Percentiles rank a stretch among this genome's conserved stretches.
These are phyloP conservation scores for Nymphalis io DNA, from an alignment of 1,140 invertebrate species.

Conservation along the genomic window DNA sequence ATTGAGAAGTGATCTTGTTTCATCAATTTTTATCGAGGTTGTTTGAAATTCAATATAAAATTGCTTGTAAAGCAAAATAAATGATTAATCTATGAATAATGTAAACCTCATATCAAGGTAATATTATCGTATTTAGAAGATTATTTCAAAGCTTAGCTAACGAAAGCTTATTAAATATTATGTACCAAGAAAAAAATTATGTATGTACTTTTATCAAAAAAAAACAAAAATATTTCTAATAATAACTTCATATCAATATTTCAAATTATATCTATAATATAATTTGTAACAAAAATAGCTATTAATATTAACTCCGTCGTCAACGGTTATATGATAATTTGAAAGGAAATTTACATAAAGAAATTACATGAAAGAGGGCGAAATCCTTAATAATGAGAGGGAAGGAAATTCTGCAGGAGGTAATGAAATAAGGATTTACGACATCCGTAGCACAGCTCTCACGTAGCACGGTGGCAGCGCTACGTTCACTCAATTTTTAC, in stretches of 20 bases:
- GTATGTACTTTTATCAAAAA: too few relatives aligned
- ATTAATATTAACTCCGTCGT: slow-evolving; percentile 10
- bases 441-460: slow-evolving; percentile 39
- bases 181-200: too few relatives aligned
- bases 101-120: too few relatives aligned
- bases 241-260: too few relatives aligned
- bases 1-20: slow-evolving; percentile 7
- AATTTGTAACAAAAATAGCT: background rate
- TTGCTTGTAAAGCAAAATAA: background rate
- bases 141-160: too few relatives aligned
- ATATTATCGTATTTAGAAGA: too few relatives aligned
- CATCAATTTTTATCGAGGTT: background rate
- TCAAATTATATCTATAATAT: too few relatives aligned
- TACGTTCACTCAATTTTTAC: background rate
- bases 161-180: too few relatives aligned
- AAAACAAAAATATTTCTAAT: too few relatives aligned
- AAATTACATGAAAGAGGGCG: slow-evolving; percentile 31
- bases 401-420: slow-evolving; percentile 41
- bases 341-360: slow-evolving; percentile 31
- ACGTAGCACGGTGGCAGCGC: slow-evolving; percentile 25
- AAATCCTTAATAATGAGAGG: slow-evolving; percentile 41
- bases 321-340: slow-evolving; percentile 21
- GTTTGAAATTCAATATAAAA: background rate
- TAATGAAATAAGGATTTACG: slow-evolving; percentile 47
- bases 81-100: too few relatives aligned